phyloP scores from a whole-genome alignment of 2,797 vertebrate genomes.

The Tenualosa thibaudeaui region DNA sequence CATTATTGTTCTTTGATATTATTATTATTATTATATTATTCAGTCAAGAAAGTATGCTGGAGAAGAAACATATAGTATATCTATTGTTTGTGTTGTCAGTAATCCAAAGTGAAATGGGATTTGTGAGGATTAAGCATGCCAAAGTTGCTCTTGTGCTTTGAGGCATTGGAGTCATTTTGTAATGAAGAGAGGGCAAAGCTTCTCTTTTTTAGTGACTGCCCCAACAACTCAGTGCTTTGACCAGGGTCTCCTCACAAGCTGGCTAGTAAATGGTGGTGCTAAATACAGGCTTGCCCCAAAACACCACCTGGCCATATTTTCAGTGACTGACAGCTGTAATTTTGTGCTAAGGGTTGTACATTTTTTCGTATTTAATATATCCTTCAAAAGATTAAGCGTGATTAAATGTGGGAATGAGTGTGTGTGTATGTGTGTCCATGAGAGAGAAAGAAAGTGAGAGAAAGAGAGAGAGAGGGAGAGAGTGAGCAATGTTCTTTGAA shows the following conservation, averaged over 20 bases:
- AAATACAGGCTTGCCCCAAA: neutral
- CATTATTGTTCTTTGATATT: neutral
- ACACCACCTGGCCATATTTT: neutral
- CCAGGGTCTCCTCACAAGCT: neutral
- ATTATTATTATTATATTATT: slow-evolving; percentile 3
- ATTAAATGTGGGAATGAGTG: neutral
- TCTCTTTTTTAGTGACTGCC: neutral
- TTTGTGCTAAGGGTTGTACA: slow-evolving; percentile 3
- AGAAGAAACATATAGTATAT: slow-evolving; percentile 17
- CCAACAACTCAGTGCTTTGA: neutral
- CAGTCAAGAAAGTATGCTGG: slow-evolving; percentile 6
- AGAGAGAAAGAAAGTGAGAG: neutral
- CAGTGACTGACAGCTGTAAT: neutral
- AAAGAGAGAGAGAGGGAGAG: neutral
- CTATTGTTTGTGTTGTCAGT: slow-evolving; percentile 21
- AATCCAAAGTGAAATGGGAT: slow-evolving; percentile 2
- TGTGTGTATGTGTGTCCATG: too few relatives aligned
- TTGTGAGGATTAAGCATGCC: slow-evolving; percentile 38
- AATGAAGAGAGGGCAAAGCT: neutral
- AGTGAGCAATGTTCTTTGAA: slow-evolving; percentile 9
- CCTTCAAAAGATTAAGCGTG: neutral
- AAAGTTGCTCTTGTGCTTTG: slow-evolving; percentile 33
- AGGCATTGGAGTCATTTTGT: slow-evolving; percentile 4
- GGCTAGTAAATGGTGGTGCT: neutral
- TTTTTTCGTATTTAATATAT: slow-evolving; percentile 9